Evolutionary conservation across 2,888 invertebrate species (phyloP).

Genomic region (Calliopum simillimum): DNA sequence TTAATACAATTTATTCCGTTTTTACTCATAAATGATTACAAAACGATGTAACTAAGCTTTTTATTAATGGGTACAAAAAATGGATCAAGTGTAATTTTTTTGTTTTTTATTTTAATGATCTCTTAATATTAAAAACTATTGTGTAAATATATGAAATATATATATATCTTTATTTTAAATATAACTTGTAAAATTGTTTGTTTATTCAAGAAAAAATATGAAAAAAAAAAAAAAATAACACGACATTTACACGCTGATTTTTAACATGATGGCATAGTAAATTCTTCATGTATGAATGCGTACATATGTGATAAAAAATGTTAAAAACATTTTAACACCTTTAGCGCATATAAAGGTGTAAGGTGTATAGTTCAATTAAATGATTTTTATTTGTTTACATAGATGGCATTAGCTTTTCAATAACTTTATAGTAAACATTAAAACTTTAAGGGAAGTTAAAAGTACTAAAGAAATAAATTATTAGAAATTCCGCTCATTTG

Average conservation of each 20-base stretch:
- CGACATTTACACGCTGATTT: background rate
- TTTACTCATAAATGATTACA: slow-evolving; percentile 11
- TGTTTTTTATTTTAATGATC: background rate
- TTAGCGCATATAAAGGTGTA: background rate
- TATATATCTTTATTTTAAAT: slow-evolving; percentile 9
- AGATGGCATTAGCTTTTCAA: too few species aligned
- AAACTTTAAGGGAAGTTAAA: too few species aligned
- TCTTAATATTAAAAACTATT: slow-evolving; percentile 17
- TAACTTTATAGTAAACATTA: too few species aligned
- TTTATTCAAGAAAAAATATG: slow-evolving; percentile 17
- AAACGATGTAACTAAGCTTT: slow-evolving; percentile 18
- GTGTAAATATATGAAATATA: slow-evolving; percentile 24
- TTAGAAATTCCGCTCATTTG: too few species aligned
- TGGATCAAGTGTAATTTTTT: slow-evolving; percentile 17
- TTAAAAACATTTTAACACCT: too few species aligned
- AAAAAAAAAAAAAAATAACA: slow-evolving; percentile 11
- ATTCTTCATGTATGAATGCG: background rate
- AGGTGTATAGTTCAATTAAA: background rate
- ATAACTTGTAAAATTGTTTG: slow-evolving; percentile 11
- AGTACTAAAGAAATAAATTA: too few species aligned
- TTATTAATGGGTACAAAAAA: slow-evolving; percentile 25
- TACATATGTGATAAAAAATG: background rate
- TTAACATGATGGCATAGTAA: background rate
- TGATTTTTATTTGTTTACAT: background rate
- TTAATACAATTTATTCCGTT: slow-evolving; percentile 23